Percentiles rank a stretch among this genome's conserved stretches.
These are phyloP conservation scores for Leptinotarsa undecemlineata DNA, from an alignment of 1,140 invertebrate species.

Conservation along the genomic window DNA sequence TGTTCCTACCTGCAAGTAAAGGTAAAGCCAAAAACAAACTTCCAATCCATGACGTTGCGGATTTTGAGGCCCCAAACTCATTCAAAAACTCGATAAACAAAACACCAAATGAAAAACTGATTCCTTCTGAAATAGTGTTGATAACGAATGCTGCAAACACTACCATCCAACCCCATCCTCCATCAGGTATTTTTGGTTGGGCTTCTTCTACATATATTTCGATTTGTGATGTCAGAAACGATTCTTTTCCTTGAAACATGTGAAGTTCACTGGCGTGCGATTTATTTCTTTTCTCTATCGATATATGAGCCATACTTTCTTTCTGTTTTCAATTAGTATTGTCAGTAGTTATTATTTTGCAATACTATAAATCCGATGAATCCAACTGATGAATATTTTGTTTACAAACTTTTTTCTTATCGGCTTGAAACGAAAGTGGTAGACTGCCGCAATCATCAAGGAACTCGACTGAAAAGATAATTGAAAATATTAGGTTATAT, in stretches of 20 bases:
- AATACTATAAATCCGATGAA: too few species aligned
- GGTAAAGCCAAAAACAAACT: constrained; percentile 88
- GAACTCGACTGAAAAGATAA: too few species aligned
- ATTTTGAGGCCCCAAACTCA: constrained; percentile 80
- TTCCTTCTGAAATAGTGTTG: constrained; percentile 90
- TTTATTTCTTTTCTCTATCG: constrained; percentile 21
- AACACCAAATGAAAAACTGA: constrained; percentile 91
- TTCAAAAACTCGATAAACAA: constrained; percentile 86
- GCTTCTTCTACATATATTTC: constrained; percentile 29
- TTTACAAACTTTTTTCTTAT: too few species aligned
- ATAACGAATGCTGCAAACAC: constrained; percentile 82
- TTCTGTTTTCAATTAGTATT: too few species aligned
- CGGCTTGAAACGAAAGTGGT: too few species aligned
- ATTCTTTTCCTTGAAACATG: constrained; percentile 34
- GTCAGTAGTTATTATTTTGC: too few species aligned
- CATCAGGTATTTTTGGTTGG: constrained; percentile 67
- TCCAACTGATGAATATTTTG: too few species aligned
- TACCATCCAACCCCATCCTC: constrained; percentile 87
- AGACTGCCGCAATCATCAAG: too few species aligned
- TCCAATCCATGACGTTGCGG: constrained; percentile 85
- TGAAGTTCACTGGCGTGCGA: constrained; percentile 22
- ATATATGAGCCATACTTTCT: constrained; percentile 13
- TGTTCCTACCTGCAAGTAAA: constrained; percentile 58
- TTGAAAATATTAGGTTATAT: too few species aligned
- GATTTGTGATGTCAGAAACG: constrained; percentile 33